Evolutionary conservation across 2,888 invertebrate species (phyloP).

Genomic region (Timandra comae): DNA sequence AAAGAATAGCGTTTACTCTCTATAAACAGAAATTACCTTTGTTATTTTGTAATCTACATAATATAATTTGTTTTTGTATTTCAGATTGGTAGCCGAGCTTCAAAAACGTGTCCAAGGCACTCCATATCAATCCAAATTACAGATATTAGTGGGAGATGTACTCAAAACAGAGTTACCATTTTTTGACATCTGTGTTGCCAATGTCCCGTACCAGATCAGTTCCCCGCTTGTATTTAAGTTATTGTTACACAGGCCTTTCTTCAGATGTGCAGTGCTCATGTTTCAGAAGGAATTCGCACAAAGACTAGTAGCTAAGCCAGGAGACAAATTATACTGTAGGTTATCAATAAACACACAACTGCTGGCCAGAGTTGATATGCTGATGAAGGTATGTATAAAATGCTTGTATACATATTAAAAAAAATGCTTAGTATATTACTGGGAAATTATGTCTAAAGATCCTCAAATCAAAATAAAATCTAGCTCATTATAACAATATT

Average conservation of each 20-base stretch:
- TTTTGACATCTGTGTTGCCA: constrained; percentile 98
- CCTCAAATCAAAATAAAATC: too few relatives aligned
- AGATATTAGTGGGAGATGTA: constrained; percentile 96
- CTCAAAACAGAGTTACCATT: constrained; percentile 95
- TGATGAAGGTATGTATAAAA: constrained; percentile 89
- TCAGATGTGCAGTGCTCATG: constrained; percentile 98
- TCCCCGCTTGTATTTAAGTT: constrained; percentile 97
- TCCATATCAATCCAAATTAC: constrained; percentile 90
- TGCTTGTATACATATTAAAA: too few relatives aligned
- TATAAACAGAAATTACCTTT: too few relatives aligned
- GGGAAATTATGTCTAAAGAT: too few relatives aligned
- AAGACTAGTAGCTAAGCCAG: constrained; percentile 96
- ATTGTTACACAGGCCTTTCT: constrained; percentile 88
- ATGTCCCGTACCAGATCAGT: constrained; percentile 98
- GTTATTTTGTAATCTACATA: too few relatives aligned
- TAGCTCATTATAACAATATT: too few relatives aligned
- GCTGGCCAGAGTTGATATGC: constrained; percentile 93
- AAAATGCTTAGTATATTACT: too few relatives aligned
- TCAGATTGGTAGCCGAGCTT: constrained; percentile 93
- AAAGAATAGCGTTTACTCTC: too few relatives aligned
- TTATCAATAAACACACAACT: constrained; percentile 97
- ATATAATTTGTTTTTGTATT: too few relatives aligned
- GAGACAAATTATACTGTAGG: constrained; percentile 97
- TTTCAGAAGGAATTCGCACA: constrained; percentile 99
- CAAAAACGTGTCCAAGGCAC: constrained; percentile 97